Percentiles rank a stretch among this genome's conserved stretches.
Evolutionary conservation across 2,888 invertebrate genomes (phyloP).

Genomic region (Hirudinaria manillensis): DNA sequence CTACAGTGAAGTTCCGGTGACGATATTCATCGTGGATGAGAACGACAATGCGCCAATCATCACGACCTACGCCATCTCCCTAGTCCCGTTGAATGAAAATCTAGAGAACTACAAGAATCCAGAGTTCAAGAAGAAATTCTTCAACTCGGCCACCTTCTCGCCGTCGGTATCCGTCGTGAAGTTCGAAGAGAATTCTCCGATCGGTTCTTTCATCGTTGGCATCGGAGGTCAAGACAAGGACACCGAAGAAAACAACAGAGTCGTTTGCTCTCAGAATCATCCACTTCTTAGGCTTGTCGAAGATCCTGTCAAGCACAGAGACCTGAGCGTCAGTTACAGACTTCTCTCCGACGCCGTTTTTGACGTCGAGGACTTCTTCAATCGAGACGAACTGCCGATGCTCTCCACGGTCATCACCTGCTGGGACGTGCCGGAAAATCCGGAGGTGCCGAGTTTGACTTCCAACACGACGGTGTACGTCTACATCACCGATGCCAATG

Average conservation of each 20-base stretch:
- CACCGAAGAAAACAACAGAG: background rate
- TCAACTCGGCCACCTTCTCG: background rate
- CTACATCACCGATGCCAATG: conserved; percentile 9
- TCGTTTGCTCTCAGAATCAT: background rate
- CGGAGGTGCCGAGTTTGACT: background rate
- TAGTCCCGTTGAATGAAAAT: background rate
- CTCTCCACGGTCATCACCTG: background rate
- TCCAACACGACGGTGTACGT: background rate
- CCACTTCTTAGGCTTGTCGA: background rate
- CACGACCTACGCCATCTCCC: conserved; percentile 22
- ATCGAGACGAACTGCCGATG: background rate
- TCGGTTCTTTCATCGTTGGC: background rate
- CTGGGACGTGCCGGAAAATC: background rate
- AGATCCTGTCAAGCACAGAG: background rate
- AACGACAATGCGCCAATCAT: conserved; percentile 35
- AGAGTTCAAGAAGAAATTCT: background rate
- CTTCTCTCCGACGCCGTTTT: background rate
- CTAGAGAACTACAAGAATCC: background rate
- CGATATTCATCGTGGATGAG: conserved; percentile 24
- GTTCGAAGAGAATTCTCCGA: background rate
- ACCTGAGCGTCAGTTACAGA: background rate
- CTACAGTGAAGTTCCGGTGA: conserved; percentile 15
- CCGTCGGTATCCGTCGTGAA: background rate
- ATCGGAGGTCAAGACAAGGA: background rate
- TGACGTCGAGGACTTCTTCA: conserved; percentile 2